These are phyloP conservation scores for Rhinichthys klamathensis DNA, from an alignment of 2,113 vertebrate species.

Conservation along the genomic window DNA sequence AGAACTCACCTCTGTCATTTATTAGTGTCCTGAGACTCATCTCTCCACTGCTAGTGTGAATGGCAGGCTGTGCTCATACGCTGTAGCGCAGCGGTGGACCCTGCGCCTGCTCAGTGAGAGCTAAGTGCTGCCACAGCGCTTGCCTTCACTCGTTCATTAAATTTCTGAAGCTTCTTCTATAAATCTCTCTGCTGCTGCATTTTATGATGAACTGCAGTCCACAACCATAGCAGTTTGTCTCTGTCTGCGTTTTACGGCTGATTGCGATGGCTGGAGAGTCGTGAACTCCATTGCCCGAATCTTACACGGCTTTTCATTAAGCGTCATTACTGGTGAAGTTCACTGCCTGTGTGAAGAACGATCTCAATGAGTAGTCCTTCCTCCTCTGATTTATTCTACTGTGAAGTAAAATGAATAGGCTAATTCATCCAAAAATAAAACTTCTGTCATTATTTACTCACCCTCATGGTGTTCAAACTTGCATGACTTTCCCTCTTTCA, in stretches of 20 bases:
- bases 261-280: conserved; percentile 3
- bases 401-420: neutral
- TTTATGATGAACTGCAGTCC: conserved; percentile 36
- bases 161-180: conserved; percentile 1
- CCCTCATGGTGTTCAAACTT: neutral
- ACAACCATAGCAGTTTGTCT: conserved; percentile 9
- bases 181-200: conserved; percentile 8
- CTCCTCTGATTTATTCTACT: neutral
- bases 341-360: neutral
- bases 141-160: conserved; percentile 37
- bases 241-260: neutral
- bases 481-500: neutral
- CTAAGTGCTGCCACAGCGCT: conserved; percentile 8
- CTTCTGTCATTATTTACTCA: neutral
- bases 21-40: conserved; percentile 35
- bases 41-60: conserved; percentile 21
- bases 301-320: conserved; percentile 29
- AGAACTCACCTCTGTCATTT: conserved; percentile 1
- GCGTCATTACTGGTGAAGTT: conserved; percentile 21
- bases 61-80: neutral
- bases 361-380: neutral
- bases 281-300: conserved; percentile 6
- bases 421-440: neutral
- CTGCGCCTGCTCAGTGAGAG: neutral
- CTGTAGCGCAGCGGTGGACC: neutral